Conservation (phyloP, 2,113 vertebrate species). For the Castor canadensis region DNA sequence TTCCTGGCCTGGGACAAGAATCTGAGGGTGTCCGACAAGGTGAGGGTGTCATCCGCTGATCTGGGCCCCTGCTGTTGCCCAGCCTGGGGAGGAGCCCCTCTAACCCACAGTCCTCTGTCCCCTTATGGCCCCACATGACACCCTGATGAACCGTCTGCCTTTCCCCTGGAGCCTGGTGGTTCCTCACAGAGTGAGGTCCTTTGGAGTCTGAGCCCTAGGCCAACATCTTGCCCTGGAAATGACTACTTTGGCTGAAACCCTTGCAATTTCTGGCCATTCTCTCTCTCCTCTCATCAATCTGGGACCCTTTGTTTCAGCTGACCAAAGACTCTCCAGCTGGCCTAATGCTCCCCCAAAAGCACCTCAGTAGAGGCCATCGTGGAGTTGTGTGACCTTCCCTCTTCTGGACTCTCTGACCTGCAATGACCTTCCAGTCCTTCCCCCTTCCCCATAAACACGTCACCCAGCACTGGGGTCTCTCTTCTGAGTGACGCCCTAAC, state of each 20-base stretch:
- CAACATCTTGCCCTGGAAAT: not conserved
- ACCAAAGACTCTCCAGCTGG: too few species aligned
- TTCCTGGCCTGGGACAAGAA: constrained; percentile 63
- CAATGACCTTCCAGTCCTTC: rapidly evolving
- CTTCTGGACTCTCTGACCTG: too few species aligned
- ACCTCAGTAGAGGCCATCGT: not conserved
- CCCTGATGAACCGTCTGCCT: too few species aligned
- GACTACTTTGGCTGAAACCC: not conserved
- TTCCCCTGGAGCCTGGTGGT: too few species aligned
- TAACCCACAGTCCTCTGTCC: not conserved
- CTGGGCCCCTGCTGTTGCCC: not conserved
- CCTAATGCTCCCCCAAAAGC: not conserved
- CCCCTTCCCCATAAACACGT: too few species aligned
- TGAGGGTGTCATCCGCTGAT: not conserved
- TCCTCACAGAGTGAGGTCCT: not conserved
- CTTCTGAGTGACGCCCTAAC: rapidly evolving
- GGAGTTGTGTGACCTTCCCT: rapidly evolving
- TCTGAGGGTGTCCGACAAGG: constrained; percentile 58
- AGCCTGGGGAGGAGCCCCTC: not conserved
- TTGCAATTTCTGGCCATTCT: not conserved
- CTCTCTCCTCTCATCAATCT: not conserved
- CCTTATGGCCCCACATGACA: not conserved
- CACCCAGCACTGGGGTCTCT: rapidly evolving
- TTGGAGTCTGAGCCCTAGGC: not conserved
- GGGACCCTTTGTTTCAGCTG: not conserved